phyloP scores from a whole-genome alignment of 2,888 invertebrate species.

The Pterostichus niger region DNA sequence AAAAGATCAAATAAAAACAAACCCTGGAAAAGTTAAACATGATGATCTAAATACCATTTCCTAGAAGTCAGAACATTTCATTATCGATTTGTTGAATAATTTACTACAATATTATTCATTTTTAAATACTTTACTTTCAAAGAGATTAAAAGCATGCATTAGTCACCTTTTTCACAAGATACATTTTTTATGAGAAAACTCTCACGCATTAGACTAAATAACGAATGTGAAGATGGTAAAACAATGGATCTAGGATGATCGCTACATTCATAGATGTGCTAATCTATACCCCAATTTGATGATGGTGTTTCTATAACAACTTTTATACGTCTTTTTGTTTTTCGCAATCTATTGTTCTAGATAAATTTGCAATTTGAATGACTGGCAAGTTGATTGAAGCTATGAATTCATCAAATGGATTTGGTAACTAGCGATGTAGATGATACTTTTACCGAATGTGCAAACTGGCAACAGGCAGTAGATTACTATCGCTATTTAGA shows the following conservation, averaged over 20 bases:
- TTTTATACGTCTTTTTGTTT: slow-evolving; percentile 24
- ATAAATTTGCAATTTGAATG: slow-evolving; percentile 19
- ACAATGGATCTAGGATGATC: slow-evolving; percentile 39
- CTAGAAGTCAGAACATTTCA: background rate
- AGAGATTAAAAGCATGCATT: slow-evolving; percentile 33
- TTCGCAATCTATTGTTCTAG: slow-evolving; percentile 53
- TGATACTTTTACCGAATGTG: slow-evolving; percentile 14
- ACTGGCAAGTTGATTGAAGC: slow-evolving; percentile 24
- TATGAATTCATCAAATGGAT: slow-evolving; percentile 13
- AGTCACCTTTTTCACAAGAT: slow-evolving; percentile 37
- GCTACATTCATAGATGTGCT: slow-evolving; percentile 39
- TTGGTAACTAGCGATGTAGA: slow-evolving; percentile 12
- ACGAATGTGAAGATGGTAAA: slow-evolving; percentile 48
- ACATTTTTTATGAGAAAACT: slow-evolving; percentile 54
- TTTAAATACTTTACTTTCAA: slow-evolving; percentile 45
- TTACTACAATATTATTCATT: slow-evolving; percentile 20
- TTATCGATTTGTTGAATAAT: slow-evolving; percentile 36
- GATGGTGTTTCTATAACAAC: slow-evolving; percentile 47
- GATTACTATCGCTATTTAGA: no score
- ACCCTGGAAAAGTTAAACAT: background rate
- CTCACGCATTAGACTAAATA: slow-evolving; percentile 49
- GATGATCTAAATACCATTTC: background rate
- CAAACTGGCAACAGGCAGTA: no score
- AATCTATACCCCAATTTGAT: slow-evolving; percentile 39
- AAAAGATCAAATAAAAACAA: background rate